Percentiles rank a stretch among this genome's conserved stretches.
Conservation (phyloP, 2,797 vertebrate species). For the Rhinoraja longicauda region DNA sequence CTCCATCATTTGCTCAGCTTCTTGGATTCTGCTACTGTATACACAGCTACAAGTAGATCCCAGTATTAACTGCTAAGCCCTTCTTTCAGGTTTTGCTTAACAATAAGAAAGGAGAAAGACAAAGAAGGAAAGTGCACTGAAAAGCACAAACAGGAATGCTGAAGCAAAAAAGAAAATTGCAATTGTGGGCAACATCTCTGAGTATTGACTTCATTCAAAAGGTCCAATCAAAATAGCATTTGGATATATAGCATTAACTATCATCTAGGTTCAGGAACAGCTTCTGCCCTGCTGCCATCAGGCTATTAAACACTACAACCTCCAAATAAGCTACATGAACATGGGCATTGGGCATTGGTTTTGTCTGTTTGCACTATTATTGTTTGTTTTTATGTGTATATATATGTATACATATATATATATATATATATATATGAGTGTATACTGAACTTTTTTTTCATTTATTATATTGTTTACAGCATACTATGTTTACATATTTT, state of each 20-base stretch:
- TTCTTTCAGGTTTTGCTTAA: constrained; percentile 52
- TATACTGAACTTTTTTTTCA: too few relatives aligned
- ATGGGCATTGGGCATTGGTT: too few relatives aligned
- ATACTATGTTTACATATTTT: too few relatives aligned
- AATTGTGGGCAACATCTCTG: not conserved
- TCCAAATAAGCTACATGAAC: too few relatives aligned
- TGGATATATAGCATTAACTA: not conserved
- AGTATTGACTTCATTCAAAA: not conserved
- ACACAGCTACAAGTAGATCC: constrained; percentile 60
- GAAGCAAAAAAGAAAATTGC: not conserved
- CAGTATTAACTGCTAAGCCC: constrained; percentile 60
- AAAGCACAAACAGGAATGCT: constrained; percentile 52
- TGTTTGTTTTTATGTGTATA: too few relatives aligned
- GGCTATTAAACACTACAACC: too few relatives aligned
- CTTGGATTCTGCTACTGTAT: constrained; percentile 66
- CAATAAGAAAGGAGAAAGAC: constrained; percentile 48
- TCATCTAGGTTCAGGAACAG: not conserved
- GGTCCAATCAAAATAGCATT: not conserved
- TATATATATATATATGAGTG: too few relatives aligned
- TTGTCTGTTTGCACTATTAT: too few relatives aligned
- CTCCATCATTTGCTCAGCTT: constrained; percentile 71
- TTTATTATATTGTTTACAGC: too few relatives aligned
- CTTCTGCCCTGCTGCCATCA: too few relatives aligned
- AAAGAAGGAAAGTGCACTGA: constrained; percentile 52
- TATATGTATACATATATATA: too few relatives aligned